Conservation (phyloP, 1,140 invertebrate genomes). For the Neelides sp. region DNA sequence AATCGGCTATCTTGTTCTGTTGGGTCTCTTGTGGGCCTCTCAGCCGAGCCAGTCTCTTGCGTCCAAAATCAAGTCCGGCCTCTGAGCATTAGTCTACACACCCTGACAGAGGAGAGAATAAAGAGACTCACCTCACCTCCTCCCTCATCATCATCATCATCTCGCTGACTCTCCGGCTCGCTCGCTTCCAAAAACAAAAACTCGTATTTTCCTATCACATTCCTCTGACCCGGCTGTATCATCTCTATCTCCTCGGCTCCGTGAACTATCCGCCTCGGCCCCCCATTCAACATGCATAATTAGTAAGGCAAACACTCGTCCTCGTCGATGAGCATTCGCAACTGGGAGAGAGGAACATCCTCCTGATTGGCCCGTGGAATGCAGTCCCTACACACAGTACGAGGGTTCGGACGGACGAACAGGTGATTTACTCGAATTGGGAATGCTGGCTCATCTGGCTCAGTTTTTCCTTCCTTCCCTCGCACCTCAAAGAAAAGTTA, state of each 20-base stretch:
- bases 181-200: slow-evolving; percentile 6
- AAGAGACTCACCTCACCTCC: slow-evolving; percentile 11
- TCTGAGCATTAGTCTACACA: slow-evolving; percentile 1
- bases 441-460: too few relatives aligned
- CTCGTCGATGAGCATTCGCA: too few relatives aligned
- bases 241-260: background rate
- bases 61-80: background rate
- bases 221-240: background rate
- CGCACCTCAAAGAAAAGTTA: too few relatives aligned
- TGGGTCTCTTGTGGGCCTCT: background rate
- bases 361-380: too few relatives aligned
- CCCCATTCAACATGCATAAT: background rate
- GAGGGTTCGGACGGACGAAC: too few relatives aligned
- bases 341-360: too few relatives aligned
- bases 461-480: too few relatives aligned
- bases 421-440: too few relatives aligned
- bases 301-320: slow-evolving; percentile 7
- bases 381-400: too few relatives aligned
- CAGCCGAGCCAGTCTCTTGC: background rate
- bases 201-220: slow-evolving; percentile 15
- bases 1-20: slow-evolving; percentile 10
- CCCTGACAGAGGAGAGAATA: slow-evolving; percentile 3
- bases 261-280: slow-evolving; percentile 8
- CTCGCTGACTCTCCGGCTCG: too few relatives aligned
- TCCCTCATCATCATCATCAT: background rate